phyloP scores from a whole-genome alignment of 2,888 invertebrate species.

The Acheta domesticus region DNA sequence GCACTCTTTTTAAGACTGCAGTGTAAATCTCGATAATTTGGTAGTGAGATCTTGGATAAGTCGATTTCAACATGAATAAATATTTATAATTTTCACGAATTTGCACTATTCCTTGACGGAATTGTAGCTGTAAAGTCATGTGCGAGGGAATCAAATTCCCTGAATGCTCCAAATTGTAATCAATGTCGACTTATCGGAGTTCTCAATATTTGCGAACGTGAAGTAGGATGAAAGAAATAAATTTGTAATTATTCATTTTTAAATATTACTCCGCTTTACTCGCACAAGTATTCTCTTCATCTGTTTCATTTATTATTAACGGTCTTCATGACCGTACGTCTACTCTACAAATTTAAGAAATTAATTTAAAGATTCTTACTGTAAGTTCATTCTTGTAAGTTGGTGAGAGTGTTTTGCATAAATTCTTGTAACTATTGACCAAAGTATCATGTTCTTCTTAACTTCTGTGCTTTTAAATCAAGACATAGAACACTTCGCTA shows the following conservation, averaged over 20 bases:
- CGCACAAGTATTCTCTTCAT: background rate
- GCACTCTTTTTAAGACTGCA: slow-evolving; percentile 18
- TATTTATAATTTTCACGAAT: background rate
- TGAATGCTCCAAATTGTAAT: background rate
- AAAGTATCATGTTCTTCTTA: slow-evolving; percentile 18
- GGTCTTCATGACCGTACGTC: background rate
- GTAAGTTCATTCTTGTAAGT: background rate
- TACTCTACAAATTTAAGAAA: background rate
- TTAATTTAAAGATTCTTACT: background rate
- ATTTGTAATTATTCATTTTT: background rate
- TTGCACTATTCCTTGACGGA: background rate
- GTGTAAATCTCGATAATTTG: background rate
- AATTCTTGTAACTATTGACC: slow-evolving; percentile 18
- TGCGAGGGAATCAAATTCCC: background rate
- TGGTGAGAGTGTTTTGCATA: background rate
- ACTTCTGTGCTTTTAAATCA: slow-evolving; percentile 6
- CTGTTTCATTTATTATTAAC: background rate
- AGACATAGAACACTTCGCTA: slow-evolving; percentile 18
- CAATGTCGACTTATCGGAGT: slow-evolving; percentile 5
- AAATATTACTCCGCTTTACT: background rate
- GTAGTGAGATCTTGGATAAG: slow-evolving; percentile 21
- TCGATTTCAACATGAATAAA: slow-evolving; percentile 12
- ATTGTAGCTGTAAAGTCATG: too few relatives aligned
- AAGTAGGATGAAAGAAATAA: slow-evolving; percentile 1
- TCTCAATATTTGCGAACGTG: background rate